Conservation (phyloP, 2,113 vertebrate species). For the Bos indicus region DNA sequence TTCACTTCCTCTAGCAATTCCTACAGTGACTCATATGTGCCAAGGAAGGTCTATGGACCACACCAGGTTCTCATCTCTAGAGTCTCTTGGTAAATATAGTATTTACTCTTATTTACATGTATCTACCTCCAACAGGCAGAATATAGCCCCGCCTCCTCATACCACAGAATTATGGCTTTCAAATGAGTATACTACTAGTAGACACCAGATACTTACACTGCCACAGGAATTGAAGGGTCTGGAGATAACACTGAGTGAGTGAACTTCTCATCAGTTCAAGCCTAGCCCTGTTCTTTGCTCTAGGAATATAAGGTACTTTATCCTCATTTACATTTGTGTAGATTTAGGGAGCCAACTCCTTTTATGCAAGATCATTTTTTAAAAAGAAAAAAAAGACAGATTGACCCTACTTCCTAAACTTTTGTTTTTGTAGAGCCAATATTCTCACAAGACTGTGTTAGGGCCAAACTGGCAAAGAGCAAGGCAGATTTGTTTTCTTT, state of each 20-base stretch:
- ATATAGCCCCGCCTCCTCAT: background rate
- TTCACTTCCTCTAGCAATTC: background rate
- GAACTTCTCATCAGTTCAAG: background rate
- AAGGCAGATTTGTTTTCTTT: background rate
- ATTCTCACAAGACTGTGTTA: background rate
- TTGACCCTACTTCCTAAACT: background rate
- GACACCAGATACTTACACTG: background rate
- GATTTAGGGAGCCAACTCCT: background rate
- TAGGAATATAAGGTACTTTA: background rate
- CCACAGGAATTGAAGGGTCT: background rate
- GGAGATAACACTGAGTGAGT: too few species aligned
- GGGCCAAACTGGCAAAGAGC: background rate
- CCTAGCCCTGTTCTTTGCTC: background rate
- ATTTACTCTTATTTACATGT: background rate
- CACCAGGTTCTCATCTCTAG: background rate
- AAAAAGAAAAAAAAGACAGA: background rate
- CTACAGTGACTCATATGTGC: background rate
- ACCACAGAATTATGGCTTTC: background rate
- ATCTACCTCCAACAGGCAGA: background rate
- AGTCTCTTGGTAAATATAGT: background rate
- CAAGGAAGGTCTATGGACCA: background rate
- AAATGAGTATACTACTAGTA: fast-evolving
- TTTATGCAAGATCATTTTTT: background rate
- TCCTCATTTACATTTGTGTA: background rate
- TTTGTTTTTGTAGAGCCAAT: background rate